Evolutionary conservation across 2,797 vertebrate species (phyloP).

Genomic region (Acridotheres tristis): DNA sequence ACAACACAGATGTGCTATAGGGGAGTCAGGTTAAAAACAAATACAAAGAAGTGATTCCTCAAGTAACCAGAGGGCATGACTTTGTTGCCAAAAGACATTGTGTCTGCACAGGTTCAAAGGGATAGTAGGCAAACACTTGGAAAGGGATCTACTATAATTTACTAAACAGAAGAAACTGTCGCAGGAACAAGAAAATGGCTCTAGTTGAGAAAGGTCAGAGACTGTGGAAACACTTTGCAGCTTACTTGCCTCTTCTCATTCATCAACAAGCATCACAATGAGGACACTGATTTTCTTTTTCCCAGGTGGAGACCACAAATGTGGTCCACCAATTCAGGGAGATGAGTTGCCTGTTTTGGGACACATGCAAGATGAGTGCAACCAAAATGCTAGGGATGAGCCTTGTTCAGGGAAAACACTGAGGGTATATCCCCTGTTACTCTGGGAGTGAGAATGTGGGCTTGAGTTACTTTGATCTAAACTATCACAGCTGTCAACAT

Average conservation of each 20-base stretch:
- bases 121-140: background rate
- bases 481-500: background rate
- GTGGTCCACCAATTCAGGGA: background rate
- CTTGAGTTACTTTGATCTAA: background rate
- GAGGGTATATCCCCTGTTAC: background rate
- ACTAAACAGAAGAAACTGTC: background rate
- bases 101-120: background rate
- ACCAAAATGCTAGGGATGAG: background rate
- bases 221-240: background rate
- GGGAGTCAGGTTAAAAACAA: background rate
- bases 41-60: background rate
- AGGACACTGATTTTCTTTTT: background rate
- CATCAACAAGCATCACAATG: background rate
- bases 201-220: background rate
- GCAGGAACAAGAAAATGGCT: background rate
- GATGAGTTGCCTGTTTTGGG: background rate
- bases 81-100: background rate
- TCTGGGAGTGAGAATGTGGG: background rate
- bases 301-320: background rate
- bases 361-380: background rate
- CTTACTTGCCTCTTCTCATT: background rate
- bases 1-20: background rate
- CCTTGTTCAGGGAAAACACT: background rate
- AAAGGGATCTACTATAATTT: background rate
- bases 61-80: background rate